These are phyloP conservation scores for Zosterops pallidus DNA, from an alignment of 2,113 vertebrate genomes.

Conservation along the genomic window DNA sequence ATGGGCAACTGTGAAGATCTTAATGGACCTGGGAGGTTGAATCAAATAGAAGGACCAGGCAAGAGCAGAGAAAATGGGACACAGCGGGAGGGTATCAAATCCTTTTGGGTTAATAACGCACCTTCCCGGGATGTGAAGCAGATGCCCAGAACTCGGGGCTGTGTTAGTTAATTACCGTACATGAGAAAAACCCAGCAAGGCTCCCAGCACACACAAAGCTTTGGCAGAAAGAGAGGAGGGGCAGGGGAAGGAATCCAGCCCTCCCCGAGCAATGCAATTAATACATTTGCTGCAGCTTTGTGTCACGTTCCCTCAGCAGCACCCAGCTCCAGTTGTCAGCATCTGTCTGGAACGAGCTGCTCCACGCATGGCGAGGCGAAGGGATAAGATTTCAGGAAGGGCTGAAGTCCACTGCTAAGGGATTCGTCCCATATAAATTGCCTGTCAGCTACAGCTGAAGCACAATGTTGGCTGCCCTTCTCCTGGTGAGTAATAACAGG, in stretches of 20 bases:
- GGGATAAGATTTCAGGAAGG: constrained; percentile 30
- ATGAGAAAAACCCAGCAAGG: constrained; percentile 13
- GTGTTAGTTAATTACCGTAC: not conserved
- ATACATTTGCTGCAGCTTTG: not conserved
- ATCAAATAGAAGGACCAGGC: not conserved
- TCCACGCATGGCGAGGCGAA: not conserved
- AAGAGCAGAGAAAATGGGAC: not conserved
- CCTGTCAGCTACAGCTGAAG: constrained; percentile 9
- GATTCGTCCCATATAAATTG: not conserved
- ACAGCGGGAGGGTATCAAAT: not conserved
- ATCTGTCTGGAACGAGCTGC: constrained; percentile 34
- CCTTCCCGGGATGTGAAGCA: not conserved
- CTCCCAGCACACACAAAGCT: not conserved
- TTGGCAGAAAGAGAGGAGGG: not conserved
- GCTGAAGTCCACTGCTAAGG: constrained; percentile 7
- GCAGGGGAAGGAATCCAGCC: not conserved
- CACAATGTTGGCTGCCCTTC: not conserved
- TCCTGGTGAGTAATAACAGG: not conserved
- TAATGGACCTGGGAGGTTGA: constrained; percentile 21
- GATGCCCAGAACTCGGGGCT: not conserved
- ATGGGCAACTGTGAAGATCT: constrained; percentile 5
- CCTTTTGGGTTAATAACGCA: constrained; percentile 18
- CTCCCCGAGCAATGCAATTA: not conserved
- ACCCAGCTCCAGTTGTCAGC: constrained; percentile 45
- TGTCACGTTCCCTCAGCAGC: not conserved